Evolutionary conservation across 2,797 vertebrate species (phyloP), one percentile per base, ranked within the genome.

Genomic region (Diceros bicornis): DNA sequence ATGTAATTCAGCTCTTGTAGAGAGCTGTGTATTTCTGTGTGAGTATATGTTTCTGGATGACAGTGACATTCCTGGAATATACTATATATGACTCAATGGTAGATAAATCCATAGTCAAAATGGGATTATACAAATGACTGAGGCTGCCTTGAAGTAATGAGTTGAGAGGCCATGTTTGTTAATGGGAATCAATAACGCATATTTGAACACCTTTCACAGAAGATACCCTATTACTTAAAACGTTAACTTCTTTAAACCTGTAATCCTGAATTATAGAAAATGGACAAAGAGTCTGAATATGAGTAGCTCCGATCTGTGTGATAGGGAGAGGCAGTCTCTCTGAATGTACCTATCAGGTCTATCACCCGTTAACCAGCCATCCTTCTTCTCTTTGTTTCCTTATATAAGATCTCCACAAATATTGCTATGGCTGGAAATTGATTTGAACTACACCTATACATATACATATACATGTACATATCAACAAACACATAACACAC

Each of bases 241-340:
- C 23, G 11, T 55, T 59, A 81, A 29, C 23, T 32, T 59, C 5
- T 84, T 32, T 74, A 79, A 79, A 32, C 16, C 52, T 62, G 3
- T 83, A 47, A 93, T 59, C 37, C 47, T 81, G 55, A 68, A 37
- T 69, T 52, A 89, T 4, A 89, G 47, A 50, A 92, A 86, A 81
- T 3, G 34, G 6, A 37, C 0, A 14, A 90, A 85, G 1, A 3
- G 3, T 87, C 12, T 50, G 41, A 74, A 55, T 23, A 55, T 34
- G 32, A 94, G 13, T 61, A 87, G 47, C 16, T 91, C 34, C 78
- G 62, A 13, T 5, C 37, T 88, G 2, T 47, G 14, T 29, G 77
- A 50, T 3, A 78, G 1, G 47, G 10, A 89, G 18, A 71, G 27
- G 5, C 2, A 71, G 52, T 52, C 13, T 85, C 59, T 50, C 34